These are phyloP conservation scores for Drosophila mimetica DNA, from an alignment of 2,888 invertebrate genomes.

Conservation along the genomic window DNA sequence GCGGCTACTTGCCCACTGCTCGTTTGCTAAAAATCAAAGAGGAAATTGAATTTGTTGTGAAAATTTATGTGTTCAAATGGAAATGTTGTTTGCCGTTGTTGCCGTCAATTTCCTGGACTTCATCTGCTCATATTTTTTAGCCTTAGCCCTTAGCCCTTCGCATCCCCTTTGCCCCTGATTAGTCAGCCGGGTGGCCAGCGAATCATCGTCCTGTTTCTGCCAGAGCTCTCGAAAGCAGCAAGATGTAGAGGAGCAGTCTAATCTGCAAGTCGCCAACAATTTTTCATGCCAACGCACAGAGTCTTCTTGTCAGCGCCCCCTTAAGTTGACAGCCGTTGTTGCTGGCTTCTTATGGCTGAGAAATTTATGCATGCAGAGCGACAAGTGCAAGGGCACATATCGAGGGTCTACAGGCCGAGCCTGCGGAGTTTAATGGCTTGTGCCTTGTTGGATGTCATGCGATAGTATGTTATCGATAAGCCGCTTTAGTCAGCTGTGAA, in stretches of 20 bases:
- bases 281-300: slow-evolving; percentile 61
- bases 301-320: slow-evolving; percentile 9
- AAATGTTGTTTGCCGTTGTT: slow-evolving; percentile 74
- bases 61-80: slow-evolving; percentile 77
- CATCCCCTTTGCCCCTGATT: slow-evolving; percentile 61
- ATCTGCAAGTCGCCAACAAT: slow-evolving; percentile 51
- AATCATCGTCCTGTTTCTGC: not conserved
- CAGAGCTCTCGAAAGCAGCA: slow-evolving; percentile 1
- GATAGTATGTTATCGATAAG: slow-evolving; percentile 57
- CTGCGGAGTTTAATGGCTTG: slow-evolving; percentile 68
- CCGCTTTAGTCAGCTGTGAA: slow-evolving; percentile 34
- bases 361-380: slow-evolving; percentile 73
- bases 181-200: slow-evolving; percentile 53
- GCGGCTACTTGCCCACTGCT: slow-evolving; percentile 46
- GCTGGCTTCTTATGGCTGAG: slow-evolving; percentile 35
- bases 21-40: slow-evolving; percentile 77
- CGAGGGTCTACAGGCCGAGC: slow-evolving; percentile 9
- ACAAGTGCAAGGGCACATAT: slow-evolving; percentile 42
- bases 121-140: slow-evolving; percentile 24
- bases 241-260: slow-evolving; percentile 19
- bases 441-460: slow-evolving; percentile 65
- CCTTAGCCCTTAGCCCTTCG: slow-evolving; percentile 17
- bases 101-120: slow-evolving; percentile 68
- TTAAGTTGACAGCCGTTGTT: slow-evolving; percentile 46
- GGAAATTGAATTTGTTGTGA: slow-evolving; percentile 79